A percentile compares a stretch with the other conserved stretches of the same genome.
Evolutionary conservation across 1,140 invertebrate genomes (phyloP).

Genomic region (Pseudobourletiella spinata): DNA sequence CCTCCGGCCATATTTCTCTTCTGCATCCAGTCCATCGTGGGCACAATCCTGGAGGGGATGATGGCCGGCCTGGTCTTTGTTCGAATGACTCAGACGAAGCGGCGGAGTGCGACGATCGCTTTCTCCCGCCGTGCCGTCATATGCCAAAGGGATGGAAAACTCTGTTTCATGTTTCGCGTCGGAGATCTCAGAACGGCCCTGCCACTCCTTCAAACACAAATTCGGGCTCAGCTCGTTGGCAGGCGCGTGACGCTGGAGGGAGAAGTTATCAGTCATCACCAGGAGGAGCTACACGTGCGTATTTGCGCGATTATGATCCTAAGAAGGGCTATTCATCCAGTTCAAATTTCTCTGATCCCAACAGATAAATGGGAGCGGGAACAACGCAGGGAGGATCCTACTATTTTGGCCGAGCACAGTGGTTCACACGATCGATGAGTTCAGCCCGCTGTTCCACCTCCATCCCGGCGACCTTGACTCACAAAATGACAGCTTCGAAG

Average conservation of each 20-base stretch:
- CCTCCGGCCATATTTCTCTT: slow-evolving; percentile 12
- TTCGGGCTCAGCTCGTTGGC: slow-evolving; percentile 71
- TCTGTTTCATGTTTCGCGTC: slow-evolving; percentile 69
- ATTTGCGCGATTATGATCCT: no score
- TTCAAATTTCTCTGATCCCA: no score
- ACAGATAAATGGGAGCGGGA: slow-evolving; percentile 60
- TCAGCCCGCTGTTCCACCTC: slow-evolving; percentile 71
- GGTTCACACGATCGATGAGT: slow-evolving; percentile 74
- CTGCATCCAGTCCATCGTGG: slow-evolving; percentile 40
- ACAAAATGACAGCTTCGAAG: slow-evolving; percentile 59
- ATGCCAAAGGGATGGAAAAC: slow-evolving; percentile 69
- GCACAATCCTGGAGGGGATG: slow-evolving; percentile 50
- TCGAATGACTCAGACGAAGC: slow-evolving; percentile 76
- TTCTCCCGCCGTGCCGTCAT: slow-evolving; percentile 84
- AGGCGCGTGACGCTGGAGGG: slow-evolving; percentile 70
- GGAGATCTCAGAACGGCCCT: slow-evolving; percentile 74
- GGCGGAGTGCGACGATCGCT: slow-evolving; percentile 81
- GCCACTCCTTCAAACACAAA: slow-evolving; percentile 81
- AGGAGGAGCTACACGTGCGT: slow-evolving; percentile 61
- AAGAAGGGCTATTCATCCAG: no score
- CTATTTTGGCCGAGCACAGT: slow-evolving; percentile 88
- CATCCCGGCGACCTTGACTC: slow-evolving; percentile 44
- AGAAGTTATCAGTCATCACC: slow-evolving; percentile 68
- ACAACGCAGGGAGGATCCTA: slow-evolving; percentile 60
- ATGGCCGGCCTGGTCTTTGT: slow-evolving; percentile 82